Base-by-base conservation (phyloP, 2,888 invertebrate genomes). In the Amphipyra tragopoginis region DNA sequence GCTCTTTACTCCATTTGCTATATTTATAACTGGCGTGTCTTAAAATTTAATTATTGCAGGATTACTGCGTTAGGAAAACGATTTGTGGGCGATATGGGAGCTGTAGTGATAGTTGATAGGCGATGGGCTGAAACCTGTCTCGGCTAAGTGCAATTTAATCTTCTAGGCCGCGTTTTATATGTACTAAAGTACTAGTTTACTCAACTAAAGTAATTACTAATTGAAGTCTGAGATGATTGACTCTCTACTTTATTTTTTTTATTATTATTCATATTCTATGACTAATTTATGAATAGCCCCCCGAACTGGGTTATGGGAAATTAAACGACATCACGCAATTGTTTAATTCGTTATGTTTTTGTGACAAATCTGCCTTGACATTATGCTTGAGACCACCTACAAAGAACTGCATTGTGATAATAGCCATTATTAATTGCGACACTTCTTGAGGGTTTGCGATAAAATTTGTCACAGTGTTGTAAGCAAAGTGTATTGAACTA, bases 401-500 rank as follows among this genome's bases (percentile, higher is more conserved):
- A 52, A 49, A 42, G n/a, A 33, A 38, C 6, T 8, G 15, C 33
- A 33, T 5, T 26, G 13, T 29, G 14, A 66, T 47, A 70, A 55
- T 53, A 47, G 50, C 68, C 52, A 50, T 57, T 38, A 13, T 47
- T 61, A 62, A 71, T 73, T 62, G 13, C 38, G n/a, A 45, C 21
- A 74, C 36, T 40, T 38, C n/a, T 7, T 68, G 67, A 75, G 71
- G 64, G 62, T 43, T 55, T 13, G 42, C 49, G 58, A 65, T 62
- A 54, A 67, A 71, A 69, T 83, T 79, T 81, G 77, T 80, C 80
- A 75, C 60, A 79, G 70, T 82, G 79, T 81, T 76, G 84, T 72
- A 77, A 77, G 65, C 53, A 67, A 72, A 75, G 73, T 79, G 62
- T 78, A 78, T 75, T 69, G 67, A 78, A 72, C 72, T 75, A 61